Evolutionary conservation across 2,888 invertebrate genomes (phyloP), one percentile per base, ranked within the genome.

Genomic region (Stratiomys singularior): DNA sequence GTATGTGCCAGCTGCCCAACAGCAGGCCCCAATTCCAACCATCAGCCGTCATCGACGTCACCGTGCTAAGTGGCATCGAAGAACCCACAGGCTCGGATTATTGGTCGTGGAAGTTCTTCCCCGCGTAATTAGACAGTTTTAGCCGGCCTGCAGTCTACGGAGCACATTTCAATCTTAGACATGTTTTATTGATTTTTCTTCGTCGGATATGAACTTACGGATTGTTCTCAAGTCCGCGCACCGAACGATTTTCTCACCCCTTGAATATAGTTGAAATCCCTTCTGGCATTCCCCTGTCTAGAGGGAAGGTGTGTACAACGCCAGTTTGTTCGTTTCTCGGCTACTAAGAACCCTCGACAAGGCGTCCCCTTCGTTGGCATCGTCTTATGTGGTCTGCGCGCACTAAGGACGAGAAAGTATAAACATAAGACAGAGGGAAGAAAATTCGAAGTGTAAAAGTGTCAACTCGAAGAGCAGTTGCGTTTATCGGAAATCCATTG

Each of bases 141-240:
- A 18, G 46, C 69, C 47, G 47, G 69, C 69, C 47, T 58, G 37
- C 30, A 56, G 56, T 18, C 30, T 72, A 30, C 25, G 30, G 60
- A 74, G 74, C 25, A 23, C 47, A 13, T 18, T 21, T 27, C 47
- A 23, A 7, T 18, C 30, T 30, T 21, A 11, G 21, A 37, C 74
- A 74, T 74, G 74, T 37, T 44, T 30, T 74, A 74, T 74, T 60
- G 74, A 74, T 74, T 74, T 74, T 74, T 74, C 56, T 46, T 46
- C 69, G 30, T 23, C n/a, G 25, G n/a, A 13, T 18, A 21, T 27
- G 23, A 28, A 44, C 28, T 30, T 56, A 21, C 60, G 37, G 60
- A 21, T 23, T 71, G 25, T 27, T 47, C 1, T 4, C 67, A 15
- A 60, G 58, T 21, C 44, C 74, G 74, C 74, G 74, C 74, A 58